phyloP scores from a whole-genome alignment of 2,113 vertebrate species.

The Gymnogyps californianus region DNA sequence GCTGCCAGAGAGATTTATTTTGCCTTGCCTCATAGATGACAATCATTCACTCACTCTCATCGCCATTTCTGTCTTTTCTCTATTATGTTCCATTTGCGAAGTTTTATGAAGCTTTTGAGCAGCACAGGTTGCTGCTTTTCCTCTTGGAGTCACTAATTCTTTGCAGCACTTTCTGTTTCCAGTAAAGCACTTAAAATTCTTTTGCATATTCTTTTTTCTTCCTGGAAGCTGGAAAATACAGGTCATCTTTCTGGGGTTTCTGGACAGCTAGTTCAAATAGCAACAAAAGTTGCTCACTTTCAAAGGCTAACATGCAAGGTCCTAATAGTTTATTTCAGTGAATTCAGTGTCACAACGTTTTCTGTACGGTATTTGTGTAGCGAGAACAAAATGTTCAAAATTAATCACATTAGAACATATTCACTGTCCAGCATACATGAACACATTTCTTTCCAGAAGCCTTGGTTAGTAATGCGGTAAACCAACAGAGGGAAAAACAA shows the following conservation, averaged over 20 bases:
- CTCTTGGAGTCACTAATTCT: neutral
- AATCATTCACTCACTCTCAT: neutral
- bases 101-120: neutral
- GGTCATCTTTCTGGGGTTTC: neutral
- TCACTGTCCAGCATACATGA: neutral
- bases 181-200: neutral
- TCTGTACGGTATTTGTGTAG: neutral
- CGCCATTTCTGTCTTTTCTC: neutral
- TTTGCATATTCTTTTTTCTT: neutral
- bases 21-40: neutral
- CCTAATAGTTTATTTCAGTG: neutral
- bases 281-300: neutral
- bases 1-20: neutral
- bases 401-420: neutral
- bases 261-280: neutral
- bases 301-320: neutral
- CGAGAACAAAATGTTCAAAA: neutral
- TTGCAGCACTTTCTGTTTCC: neutral
- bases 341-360: neutral
- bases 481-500: neutral
- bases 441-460: neutral
- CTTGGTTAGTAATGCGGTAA: neutral
- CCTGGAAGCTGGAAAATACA: neutral
- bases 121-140: neutral
- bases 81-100: neutral